A percentile compares a stretch with the other conserved stretches of the same genome.
Conservation (phyloP, 2,113 vertebrate species). For the Brevimyrus niger region DNA sequence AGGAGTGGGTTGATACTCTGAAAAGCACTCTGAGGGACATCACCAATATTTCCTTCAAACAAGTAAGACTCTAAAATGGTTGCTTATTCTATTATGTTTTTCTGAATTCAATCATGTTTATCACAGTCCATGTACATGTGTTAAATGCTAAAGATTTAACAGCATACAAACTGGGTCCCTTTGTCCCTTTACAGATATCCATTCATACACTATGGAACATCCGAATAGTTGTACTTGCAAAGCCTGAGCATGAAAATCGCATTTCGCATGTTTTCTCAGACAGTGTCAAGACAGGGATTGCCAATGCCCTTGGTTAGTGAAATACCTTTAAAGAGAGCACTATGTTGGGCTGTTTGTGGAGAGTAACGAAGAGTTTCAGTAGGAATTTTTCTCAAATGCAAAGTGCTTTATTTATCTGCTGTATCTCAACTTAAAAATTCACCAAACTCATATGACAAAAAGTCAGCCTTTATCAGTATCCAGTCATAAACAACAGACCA, state of each 20-base stretch:
- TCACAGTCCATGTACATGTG: neutral
- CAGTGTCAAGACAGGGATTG: slow-evolving; percentile 93
- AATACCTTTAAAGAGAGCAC: neutral
- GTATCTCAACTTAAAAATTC: neutral
- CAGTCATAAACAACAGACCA: neutral
- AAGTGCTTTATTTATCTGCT: neutral
- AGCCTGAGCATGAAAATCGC: slow-evolving; percentile 89
- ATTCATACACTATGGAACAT: slow-evolving; percentile 94
- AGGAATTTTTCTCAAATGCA: neutral
- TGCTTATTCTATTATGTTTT: neutral
- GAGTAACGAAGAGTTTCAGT: neutral
- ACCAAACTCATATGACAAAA: neutral
- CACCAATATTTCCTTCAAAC: slow-evolving; percentile 89
- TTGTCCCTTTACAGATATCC: slow-evolving; percentile 64
- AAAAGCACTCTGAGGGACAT: slow-evolving; percentile 75
- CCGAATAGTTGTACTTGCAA: slow-evolving; percentile 83
- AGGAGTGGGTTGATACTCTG: slow-evolving; percentile 83
- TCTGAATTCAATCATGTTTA: neutral
- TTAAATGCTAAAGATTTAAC: neutral
- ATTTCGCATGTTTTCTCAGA: slow-evolving; percentile 87
- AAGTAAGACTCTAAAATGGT: slow-evolving; percentile 53
- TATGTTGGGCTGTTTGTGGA: neutral
- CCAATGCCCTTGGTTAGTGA: slow-evolving; percentile 82
- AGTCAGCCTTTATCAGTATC: neutral
- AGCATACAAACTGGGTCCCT: neutral